Evolutionary conservation across 2,113 vertebrate genomes (phyloP), one percentile per base, ranked within the genome.

Genomic region (Corvus hawaiiensis): DNA sequence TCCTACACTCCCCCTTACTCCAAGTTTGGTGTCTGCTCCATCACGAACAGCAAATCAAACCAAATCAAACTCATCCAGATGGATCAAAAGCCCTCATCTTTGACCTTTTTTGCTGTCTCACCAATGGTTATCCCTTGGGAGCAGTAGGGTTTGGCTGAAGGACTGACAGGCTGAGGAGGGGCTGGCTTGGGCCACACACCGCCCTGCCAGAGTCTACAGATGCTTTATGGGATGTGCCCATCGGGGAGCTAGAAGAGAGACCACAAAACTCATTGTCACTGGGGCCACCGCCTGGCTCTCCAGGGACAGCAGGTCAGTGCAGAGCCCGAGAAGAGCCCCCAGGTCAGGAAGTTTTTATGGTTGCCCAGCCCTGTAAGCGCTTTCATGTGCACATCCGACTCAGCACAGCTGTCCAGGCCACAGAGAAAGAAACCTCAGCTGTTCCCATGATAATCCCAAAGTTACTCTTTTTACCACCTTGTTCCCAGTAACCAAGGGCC

Each of bases 381-480:
- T 88, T 89, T 69, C 73, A 92, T 73, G 86, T 52, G 73, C 89
- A 79, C 52, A 89, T 94, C 63, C 22, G 8, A 90, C 86, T 69
- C 52, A 1, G 73, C 11, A 66, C 77, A 74, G 95, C 90, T 91
- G 92, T 91, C 54, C 22, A 24, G 91, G 92, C 78, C 93, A 94
- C 92, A 46, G 54, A 72, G 58, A 88, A 84, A 76, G 85, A 96
- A 96, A 93, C 16, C 22, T 84, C 95, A 67, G 62, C 87, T 84
- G 69, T 30, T 91, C 69, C 83, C 62, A 28, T 28, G 64, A 78
- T 56, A 91, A 94, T 43, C 11, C 28, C 11, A 26, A 75, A 85
- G 80, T 90, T 88, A 85, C 80, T 92, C 44, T 58, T 55, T 59
- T 43, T 35, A 87, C 28, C 28, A 46, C 61, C 68, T 69, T 7